Conservation (phyloP, 2,888 invertebrate genomes). For the Anorthoa munda region DNA sequence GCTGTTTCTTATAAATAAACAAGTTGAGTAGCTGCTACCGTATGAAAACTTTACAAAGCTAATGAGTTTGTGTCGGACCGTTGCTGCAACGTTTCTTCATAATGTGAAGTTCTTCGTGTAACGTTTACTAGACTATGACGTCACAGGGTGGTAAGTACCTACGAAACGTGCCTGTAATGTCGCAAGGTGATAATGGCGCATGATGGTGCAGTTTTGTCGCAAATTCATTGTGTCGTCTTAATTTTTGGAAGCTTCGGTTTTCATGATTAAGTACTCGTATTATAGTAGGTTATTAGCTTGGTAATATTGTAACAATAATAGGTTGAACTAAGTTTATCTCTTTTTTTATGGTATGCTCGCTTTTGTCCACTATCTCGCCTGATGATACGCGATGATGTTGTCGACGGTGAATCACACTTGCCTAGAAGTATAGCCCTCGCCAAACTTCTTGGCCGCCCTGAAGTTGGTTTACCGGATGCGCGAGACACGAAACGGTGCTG, state of each 20-base stretch:
- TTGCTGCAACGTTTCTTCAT: slow-evolving; percentile 29
- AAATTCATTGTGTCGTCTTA: slow-evolving; percentile 5
- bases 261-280: neutral
- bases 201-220: slow-evolving; percentile 26
- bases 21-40: slow-evolving; percentile 25
- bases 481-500: too few relatives aligned
- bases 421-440: too few relatives aligned
- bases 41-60: slow-evolving; percentile 29
- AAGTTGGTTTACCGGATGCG: too few relatives aligned
- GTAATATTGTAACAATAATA: neutral
- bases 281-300: neutral
- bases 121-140: slow-evolving; percentile 3
- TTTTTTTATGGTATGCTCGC: too few relatives aligned
- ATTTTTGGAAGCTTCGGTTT: slow-evolving; percentile 8
- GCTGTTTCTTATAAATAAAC: slow-evolving; percentile 8
- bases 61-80: slow-evolving; percentile 47
- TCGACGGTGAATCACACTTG: too few relatives aligned
- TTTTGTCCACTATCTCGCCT: too few relatives aligned
- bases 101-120: slow-evolving; percentile 4
- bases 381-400: too few relatives aligned
- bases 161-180: slow-evolving; percentile 24
- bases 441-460: too few relatives aligned
- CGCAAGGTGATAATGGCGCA: slow-evolving; percentile 26
- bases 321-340: neutral
- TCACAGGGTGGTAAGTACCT: neutral